Conservation (phyloP, 2,797 vertebrate genomes). For the Leptatherina wallacei region DNA sequence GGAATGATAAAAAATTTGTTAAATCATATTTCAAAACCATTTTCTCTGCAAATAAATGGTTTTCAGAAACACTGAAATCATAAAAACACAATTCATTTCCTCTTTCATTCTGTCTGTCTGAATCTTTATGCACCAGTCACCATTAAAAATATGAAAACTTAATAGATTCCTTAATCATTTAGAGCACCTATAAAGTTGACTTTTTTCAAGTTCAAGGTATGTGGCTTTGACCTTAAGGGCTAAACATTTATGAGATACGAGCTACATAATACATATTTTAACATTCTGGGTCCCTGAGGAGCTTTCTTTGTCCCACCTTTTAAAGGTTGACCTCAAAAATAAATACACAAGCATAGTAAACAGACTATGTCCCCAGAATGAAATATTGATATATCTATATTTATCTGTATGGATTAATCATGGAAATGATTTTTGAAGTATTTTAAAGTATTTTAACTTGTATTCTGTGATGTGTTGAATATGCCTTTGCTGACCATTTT, state of each 20-base stretch:
- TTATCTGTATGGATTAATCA: background rate
- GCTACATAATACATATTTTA: conserved; percentile 2
- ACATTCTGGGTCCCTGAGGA: background rate
- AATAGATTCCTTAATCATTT: conserved; percentile 14
- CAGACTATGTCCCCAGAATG: background rate
- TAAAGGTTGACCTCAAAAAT: background rate
- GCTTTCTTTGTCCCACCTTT: background rate
- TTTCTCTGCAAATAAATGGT: no score
- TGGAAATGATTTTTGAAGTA: background rate
- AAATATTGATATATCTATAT: background rate
- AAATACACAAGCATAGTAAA: background rate
- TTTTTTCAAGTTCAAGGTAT: conserved; percentile 8
- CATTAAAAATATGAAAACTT: background rate
- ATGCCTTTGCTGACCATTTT: background rate
- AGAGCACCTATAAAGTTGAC: background rate
- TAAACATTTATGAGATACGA: background rate
- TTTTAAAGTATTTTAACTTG: background rate
- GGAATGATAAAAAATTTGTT: no score
- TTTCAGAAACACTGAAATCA: no score
- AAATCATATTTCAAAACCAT: no score
- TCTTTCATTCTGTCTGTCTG: background rate
- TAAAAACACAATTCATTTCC: no score
- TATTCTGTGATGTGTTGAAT: background rate
- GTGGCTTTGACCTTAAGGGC: conserved; percentile 1
- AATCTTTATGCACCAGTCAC: background rate